Percentiles rank a stretch among this genome's conserved stretches.
Conservation (phyloP, 2,797 vertebrate species). For the Eutrigla gurnardus region DNA sequence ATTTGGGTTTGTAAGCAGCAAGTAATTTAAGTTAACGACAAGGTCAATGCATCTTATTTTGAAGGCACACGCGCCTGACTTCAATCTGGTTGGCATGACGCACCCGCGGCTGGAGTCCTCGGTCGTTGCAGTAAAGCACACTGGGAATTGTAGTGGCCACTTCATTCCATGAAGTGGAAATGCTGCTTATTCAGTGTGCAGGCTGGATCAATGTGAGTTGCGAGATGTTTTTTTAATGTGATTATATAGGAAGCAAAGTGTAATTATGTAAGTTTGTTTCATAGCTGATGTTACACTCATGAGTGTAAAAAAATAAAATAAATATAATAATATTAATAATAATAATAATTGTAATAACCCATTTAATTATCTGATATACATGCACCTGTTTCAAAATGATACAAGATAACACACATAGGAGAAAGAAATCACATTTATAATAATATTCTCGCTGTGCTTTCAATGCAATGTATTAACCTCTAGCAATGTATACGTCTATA, state of each 20-base stretch:
- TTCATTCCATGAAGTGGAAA: neutral
- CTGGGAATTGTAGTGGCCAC: conserved; percentile 49
- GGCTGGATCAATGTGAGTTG: neutral
- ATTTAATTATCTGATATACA: conserved; percentile 7
- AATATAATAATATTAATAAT: too few relatives aligned
- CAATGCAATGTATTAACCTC: neutral
- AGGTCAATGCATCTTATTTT: conserved; percentile 16
- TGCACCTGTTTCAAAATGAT: conserved; percentile 20
- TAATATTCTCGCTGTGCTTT: conserved; percentile 23
- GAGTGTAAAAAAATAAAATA: too few relatives aligned
- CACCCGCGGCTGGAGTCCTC: neutral
- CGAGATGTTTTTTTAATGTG: neutral
- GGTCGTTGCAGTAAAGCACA: conserved; percentile 2
- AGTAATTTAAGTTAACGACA: neutral
- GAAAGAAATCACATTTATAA: conserved; percentile 16
- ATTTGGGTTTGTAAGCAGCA: neutral
- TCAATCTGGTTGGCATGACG: neutral
- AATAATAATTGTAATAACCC: neutral
- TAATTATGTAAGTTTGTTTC: neutral
- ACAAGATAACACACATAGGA: conserved; percentile 10
- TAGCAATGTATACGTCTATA: neutral
- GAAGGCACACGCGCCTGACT: conserved; percentile 8
- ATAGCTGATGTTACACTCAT: neutral
- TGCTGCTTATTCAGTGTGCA: neutral
- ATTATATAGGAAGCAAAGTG: neutral